Conservation (phyloP, 2,888 invertebrate genomes). For the Trachelus troglodyta region DNA sequence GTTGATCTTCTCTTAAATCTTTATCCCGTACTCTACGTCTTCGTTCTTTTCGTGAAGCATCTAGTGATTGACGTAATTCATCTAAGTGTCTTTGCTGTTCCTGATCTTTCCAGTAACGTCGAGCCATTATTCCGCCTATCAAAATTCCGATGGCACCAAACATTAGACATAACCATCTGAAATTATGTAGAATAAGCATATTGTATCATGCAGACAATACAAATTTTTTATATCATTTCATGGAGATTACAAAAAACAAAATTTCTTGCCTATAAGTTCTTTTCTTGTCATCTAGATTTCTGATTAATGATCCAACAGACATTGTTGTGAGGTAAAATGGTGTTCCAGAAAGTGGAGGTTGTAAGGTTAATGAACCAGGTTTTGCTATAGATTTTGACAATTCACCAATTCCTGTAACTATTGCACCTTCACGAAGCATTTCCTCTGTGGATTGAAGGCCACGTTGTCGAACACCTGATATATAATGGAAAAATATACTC, state of each 20-base stretch:
- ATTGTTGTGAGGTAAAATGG: slow-evolving; percentile 85
- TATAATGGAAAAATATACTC: slow-evolving; percentile 6
- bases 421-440: slow-evolving; percentile 84
- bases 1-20: slow-evolving; percentile 73
- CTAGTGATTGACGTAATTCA: slow-evolving; percentile 68
- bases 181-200: slow-evolving; percentile 17
- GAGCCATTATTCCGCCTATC: slow-evolving; percentile 67
- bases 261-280: slow-evolving; percentile 74
- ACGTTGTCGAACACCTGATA: slow-evolving; percentile 78
- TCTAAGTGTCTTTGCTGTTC: slow-evolving; percentile 72
- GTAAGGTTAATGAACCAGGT: slow-evolving; percentile 75
- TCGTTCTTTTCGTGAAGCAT: slow-evolving; percentile 75
- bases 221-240: background rate
- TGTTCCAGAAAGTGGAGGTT: slow-evolving; percentile 77
- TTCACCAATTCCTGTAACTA: slow-evolving; percentile 84
- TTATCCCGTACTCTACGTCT: slow-evolving; percentile 74
- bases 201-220: background rate
- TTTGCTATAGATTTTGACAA: slow-evolving; percentile 71
- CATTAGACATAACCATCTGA: slow-evolving; percentile 68
- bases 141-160: slow-evolving; percentile 71
- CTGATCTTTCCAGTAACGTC: slow-evolving; percentile 68
- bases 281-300: slow-evolving; percentile 78
- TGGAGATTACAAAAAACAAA: slow-evolving; percentile 29
- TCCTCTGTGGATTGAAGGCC: slow-evolving; percentile 90
- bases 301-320: slow-evolving; percentile 79